Conservation (phyloP, 2,888 invertebrate genomes). For the Lamellibrachia satsuma region DNA sequence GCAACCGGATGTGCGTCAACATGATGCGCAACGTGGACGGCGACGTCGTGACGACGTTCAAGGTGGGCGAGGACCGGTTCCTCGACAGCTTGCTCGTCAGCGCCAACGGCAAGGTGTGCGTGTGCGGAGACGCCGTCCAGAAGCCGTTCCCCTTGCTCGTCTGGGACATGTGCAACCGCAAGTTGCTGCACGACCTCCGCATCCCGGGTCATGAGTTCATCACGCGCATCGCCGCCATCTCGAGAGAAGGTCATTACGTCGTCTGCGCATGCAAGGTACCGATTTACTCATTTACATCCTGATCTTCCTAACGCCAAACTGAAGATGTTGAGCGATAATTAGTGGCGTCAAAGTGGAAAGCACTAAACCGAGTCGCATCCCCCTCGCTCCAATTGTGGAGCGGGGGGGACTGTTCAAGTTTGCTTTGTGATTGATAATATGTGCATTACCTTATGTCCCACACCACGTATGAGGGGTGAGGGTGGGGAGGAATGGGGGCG, state of each 20-base stretch:
- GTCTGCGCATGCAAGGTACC: slow-evolving; percentile 69
- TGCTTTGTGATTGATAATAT: too few species aligned
- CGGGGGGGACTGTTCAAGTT: too few species aligned
- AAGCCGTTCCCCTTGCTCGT: slow-evolving; percentile 89
- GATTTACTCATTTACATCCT: slow-evolving; percentile 40
- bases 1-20: slow-evolving; percentile 90
- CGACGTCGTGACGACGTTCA: slow-evolving; percentile 86
- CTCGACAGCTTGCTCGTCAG: slow-evolving; percentile 87
- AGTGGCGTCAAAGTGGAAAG: too few species aligned
- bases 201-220: slow-evolving; percentile 90
- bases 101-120: slow-evolving; percentile 85
- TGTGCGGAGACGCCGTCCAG: slow-evolving; percentile 91
- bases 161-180: slow-evolving; percentile 86
- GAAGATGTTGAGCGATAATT: not conserved
- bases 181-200: slow-evolving; percentile 84
- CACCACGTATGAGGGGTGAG: too few species aligned
- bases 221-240: slow-evolving; percentile 84
- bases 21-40: slow-evolving; percentile 84
- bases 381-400: too few species aligned
- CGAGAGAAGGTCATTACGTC: slow-evolving; percentile 78
- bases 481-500: too few species aligned
- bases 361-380: too few species aligned
- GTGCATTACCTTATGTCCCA: too few species aligned
- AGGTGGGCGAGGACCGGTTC: slow-evolving; percentile 86
- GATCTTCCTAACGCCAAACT: not conserved